These are phyloP conservation scores for Mormyrops attenuatus DNA, from an alignment of 2,797 vertebrate genomes.

Conservation along the genomic window DNA sequence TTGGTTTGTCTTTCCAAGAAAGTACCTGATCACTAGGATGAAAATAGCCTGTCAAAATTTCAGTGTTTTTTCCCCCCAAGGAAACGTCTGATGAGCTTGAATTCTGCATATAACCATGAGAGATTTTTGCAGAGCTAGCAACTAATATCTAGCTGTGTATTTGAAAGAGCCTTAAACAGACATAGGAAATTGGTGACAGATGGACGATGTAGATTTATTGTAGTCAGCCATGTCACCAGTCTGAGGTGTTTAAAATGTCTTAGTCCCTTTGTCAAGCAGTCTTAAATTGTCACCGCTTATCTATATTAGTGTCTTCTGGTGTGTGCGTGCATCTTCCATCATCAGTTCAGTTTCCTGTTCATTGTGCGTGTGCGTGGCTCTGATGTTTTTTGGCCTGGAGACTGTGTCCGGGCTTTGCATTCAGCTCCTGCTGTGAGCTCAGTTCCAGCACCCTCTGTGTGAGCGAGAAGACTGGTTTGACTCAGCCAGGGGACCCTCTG, in stretches of 20 bases:
- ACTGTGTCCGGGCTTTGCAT: neutral
- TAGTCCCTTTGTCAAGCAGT: slow-evolving; percentile 41
- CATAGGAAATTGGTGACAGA: neutral
- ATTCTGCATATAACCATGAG: slow-evolving; percentile 46
- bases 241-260: slow-evolving; percentile 50
- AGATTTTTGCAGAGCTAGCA: neutral
- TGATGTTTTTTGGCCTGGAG: neutral
- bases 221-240: slow-evolving; percentile 52
- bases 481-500: neutral
- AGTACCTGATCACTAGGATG: slow-evolving; percentile 46
- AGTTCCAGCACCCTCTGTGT: neutral
- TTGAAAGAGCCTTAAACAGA: slow-evolving; percentile 4
- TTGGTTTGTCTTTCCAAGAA: slow-evolving; percentile 55
- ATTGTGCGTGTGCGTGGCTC: neutral
- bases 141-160: slow-evolving; percentile 4
- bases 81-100: slow-evolving; percentile 68
- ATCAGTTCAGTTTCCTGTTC: neutral
- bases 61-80: slow-evolving; percentile 55
- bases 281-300: slow-evolving; percentile 6
- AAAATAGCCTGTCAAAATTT: slow-evolving; percentile 47
- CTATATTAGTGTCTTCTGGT: slow-evolving; percentile 6
- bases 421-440: neutral
- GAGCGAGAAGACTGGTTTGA: neutral
- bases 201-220: neutral
- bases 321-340: neutral